These are phyloP conservation scores for Eristalinus aeneus DNA, from an alignment of 2,888 invertebrate genomes.

Conservation along the genomic window DNA sequence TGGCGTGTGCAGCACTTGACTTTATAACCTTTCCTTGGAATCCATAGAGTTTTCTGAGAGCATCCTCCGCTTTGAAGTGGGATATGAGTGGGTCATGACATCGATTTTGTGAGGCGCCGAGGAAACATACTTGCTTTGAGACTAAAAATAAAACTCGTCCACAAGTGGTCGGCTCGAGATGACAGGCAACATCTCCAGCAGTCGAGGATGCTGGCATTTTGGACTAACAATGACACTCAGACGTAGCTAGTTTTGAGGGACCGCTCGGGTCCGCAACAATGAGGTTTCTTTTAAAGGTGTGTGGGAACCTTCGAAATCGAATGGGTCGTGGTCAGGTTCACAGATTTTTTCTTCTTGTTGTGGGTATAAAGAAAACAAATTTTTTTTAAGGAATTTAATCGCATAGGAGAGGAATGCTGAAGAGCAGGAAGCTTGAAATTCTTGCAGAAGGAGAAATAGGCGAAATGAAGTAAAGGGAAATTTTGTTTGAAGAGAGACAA, in stretches of 20 bases:
- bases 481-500: too few relatives aligned
- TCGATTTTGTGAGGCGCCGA: background rate
- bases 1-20: background rate
- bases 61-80: background rate
- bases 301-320: background rate
- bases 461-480: too few relatives aligned
- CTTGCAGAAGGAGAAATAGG: too few relatives aligned
- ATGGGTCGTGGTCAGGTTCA: too few relatives aligned
- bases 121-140: background rate
- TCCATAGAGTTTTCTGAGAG: background rate
- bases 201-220: background rate
- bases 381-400: too few relatives aligned
- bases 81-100: background rate
- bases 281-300: background rate
- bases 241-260: background rate
- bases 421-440: too few relatives aligned
- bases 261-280: background rate
- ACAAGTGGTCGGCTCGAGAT: background rate
- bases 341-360: too few relatives aligned
- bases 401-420: too few relatives aligned
- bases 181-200: background rate
- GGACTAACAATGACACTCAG: background rate
- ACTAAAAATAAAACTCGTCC: background rate
- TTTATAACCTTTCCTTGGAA: background rate
- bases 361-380: too few relatives aligned